Percentiles rank a stretch among this genome's conserved stretches.
Conservation (phyloP, 2,113 vertebrate genomes). For the Micromys minutus region DNA sequence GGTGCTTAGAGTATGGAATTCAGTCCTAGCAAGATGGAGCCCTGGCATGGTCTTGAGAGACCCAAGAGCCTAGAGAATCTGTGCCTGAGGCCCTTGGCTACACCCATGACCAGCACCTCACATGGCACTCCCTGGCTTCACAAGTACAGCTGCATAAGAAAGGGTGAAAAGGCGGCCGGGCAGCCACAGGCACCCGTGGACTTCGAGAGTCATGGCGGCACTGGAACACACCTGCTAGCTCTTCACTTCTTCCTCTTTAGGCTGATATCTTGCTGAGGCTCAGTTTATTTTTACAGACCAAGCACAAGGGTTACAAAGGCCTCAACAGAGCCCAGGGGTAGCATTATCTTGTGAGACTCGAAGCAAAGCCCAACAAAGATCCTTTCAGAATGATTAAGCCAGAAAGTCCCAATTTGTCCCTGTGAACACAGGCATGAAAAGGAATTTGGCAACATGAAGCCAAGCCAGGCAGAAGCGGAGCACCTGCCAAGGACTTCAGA, state of each 20-base stretch:
- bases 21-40: not conserved
- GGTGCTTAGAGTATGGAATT: not conserved
- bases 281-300: constrained; percentile 6
- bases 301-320: not conserved
- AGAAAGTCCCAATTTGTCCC: constrained; percentile 31
- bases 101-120: not conserved
- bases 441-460: not conserved
- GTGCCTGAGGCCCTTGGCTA: not conserved
- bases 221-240: not conserved
- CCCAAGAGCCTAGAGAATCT: not conserved
- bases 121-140: not conserved
- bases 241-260: not conserved
- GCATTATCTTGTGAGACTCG: not conserved
- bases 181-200: not conserved
- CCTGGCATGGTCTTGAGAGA: not conserved
- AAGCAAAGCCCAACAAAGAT: constrained; percentile 41
- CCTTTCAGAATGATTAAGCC: constrained; percentile 53
- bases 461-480: not conserved
- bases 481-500: not conserved
- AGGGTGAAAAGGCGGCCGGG: not conserved
- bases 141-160: not conserved
- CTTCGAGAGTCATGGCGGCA: not conserved
- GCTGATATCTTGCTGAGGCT: not conserved
- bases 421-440: not conserved
- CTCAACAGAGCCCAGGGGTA: not conserved